Conservation (phyloP, 2,797 vertebrate species). For the Gymnoscopelus braueri region DNA sequence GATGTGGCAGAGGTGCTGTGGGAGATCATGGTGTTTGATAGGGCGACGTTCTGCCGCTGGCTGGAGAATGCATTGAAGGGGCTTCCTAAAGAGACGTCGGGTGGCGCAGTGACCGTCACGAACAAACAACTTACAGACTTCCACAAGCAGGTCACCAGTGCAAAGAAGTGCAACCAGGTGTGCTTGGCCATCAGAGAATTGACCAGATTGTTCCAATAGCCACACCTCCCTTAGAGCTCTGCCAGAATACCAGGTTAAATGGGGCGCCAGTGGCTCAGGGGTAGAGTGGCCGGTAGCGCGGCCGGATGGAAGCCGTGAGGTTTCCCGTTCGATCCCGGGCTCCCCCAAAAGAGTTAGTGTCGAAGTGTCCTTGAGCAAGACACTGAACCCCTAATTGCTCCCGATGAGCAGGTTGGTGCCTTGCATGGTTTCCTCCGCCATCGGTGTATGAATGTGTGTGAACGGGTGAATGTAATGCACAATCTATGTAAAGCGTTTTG, state of each 20-base stretch:
- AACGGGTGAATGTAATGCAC: no score
- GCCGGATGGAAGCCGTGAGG: no score
- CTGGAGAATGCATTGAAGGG: conserved; percentile 93
- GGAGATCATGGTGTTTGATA: conserved; percentile 96
- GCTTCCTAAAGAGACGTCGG: conserved; percentile 94
- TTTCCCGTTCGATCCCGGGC: no score
- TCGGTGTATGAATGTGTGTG: no score
- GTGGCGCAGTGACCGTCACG: conserved; percentile 93
- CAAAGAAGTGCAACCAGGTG: conserved; percentile 98
- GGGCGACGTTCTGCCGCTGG: conserved; percentile 96
- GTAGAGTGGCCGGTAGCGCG: no score
- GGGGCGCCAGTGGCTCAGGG: no score
- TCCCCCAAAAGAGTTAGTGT: no score
- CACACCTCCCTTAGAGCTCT: conserved; percentile 68
- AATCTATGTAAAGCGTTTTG: no score
- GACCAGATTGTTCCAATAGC: conserved; percentile 97
- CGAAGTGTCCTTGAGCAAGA: conserved; percentile 25
- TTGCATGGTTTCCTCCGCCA: no score
- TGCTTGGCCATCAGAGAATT: conserved; percentile 98
- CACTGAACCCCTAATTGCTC: no score
- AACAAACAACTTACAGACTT: conserved; percentile 98
- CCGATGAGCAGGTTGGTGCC: no score
- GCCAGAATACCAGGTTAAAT: conserved; percentile 85
- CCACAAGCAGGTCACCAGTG: conserved; percentile 98
- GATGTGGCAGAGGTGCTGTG: conserved; percentile 96